A percentile compares a stretch with the other conserved stretches of the same genome.
Conservation (phyloP, 1,140 invertebrate genomes). For the Diprion similis region DNA sequence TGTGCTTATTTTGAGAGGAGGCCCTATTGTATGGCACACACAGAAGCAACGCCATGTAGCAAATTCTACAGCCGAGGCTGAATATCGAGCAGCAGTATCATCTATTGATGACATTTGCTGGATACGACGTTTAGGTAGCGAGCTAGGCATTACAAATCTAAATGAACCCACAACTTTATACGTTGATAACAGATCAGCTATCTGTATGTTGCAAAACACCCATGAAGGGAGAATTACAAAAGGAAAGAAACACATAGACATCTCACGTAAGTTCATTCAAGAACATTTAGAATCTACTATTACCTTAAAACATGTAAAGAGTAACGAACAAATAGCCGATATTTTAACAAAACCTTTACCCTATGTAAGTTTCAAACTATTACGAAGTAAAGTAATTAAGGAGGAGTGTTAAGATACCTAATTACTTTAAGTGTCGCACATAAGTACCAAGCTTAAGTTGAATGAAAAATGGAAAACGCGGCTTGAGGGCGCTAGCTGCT, state of each 20-base stretch:
- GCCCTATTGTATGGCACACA: conserved; percentile 31
- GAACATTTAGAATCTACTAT: conserved; percentile 28
- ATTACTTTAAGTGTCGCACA: no score
- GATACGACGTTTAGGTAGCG: conserved; percentile 23
- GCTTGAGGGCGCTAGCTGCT: no score
- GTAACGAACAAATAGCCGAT: conserved; percentile 23
- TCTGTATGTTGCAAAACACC: conserved; percentile 32
- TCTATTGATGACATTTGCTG: conserved; percentile 31
- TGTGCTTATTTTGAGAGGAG: conserved; percentile 29
- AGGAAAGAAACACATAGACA: conserved; percentile 35
- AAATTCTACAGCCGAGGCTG: conserved; percentile 35
- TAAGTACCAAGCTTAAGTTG: no score
- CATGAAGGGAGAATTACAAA: conserved; percentile 33
- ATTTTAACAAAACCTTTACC: conserved; percentile 28
- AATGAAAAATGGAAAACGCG: no score
- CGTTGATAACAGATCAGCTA: conserved; percentile 31
- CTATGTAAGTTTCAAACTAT: conserved; percentile 13
- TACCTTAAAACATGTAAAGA: conserved; percentile 16
- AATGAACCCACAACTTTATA: conserved; percentile 24
- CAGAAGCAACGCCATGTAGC: conserved; percentile 33
- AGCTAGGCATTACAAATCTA: conserved; percentile 25
- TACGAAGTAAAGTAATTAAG: conserved; percentile 29
- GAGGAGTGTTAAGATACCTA: no score
- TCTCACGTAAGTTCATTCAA: conserved; percentile 33
- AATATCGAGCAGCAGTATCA: conserved; percentile 34